Evolutionary conservation across 2,888 invertebrate species (phyloP).

Genomic region (Cloeon dipterum): DNA sequence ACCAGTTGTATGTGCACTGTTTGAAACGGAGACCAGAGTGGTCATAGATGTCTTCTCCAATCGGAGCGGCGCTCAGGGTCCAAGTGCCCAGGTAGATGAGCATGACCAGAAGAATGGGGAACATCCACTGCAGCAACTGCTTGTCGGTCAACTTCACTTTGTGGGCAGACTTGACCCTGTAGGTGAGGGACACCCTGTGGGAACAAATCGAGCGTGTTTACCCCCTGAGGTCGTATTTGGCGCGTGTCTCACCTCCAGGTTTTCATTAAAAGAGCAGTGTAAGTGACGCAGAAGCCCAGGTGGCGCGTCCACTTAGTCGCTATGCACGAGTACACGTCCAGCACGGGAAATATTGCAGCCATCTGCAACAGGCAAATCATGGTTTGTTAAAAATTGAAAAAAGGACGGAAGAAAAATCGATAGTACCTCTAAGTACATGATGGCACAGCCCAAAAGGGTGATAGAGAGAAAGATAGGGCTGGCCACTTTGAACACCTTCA

Average conservation of each 20-base stretch:
- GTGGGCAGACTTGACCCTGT: slow-evolving; percentile 81
- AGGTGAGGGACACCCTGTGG: slow-evolving; percentile 68
- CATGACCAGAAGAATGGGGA: slow-evolving; percentile 75
- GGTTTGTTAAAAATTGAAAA: neutral
- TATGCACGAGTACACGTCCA: slow-evolving; percentile 65
- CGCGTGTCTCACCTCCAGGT: slow-evolving; percentile 54
- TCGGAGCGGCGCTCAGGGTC: slow-evolving; percentile 72
- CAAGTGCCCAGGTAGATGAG: slow-evolving; percentile 71
- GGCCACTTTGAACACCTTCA: slow-evolving; percentile 80
- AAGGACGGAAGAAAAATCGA: too few relatives aligned
- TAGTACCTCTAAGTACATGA: slow-evolving; percentile 84
- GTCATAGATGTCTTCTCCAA: slow-evolving; percentile 55
- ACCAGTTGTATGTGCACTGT: slow-evolving; percentile 81
- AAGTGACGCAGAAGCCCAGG: slow-evolving; percentile 80
- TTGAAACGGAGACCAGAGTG: slow-evolving; percentile 58
- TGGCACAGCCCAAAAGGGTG: slow-evolving; percentile 69
- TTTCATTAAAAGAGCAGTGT: slow-evolving; percentile 80
- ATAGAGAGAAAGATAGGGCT: slow-evolving; percentile 82
- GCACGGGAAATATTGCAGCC: slow-evolving; percentile 74
- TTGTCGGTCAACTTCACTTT: slow-evolving; percentile 83
- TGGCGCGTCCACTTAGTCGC: slow-evolving; percentile 84
- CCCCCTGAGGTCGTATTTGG: neutral
- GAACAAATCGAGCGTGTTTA: slow-evolving; percentile 5
- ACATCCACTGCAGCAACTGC: slow-evolving; percentile 79
- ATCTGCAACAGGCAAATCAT: slow-evolving; percentile 31